Evolutionary conservation across 2,113 vertebrate species (phyloP).

Genomic region (Oxyura jamaicensis): DNA sequence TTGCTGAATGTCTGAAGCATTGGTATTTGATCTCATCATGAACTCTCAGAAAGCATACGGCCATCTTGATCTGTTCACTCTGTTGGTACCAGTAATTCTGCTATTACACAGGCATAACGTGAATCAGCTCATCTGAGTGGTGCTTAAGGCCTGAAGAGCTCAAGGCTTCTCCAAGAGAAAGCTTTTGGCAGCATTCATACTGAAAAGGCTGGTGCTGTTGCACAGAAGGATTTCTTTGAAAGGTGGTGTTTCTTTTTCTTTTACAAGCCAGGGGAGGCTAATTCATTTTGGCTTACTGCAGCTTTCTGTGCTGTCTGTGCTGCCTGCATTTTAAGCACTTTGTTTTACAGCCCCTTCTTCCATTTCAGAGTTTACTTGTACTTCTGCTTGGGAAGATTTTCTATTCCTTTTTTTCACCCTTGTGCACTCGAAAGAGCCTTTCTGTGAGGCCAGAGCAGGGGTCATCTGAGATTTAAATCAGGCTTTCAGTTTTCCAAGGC

Average conservation of each 20-base stretch:
- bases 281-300: conserved; percentile 32
- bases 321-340: conserved; percentile 33
- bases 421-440: not conserved
- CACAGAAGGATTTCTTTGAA: conserved; percentile 50
- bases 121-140: not conserved
- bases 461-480: not conserved
- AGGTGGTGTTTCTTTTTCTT: conserved; percentile 10
- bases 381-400: not conserved
- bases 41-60: not conserved
- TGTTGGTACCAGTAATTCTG: not conserved
- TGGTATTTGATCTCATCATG: not conserved
- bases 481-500: not conserved
- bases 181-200: not conserved
- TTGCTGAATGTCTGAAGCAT: not conserved
- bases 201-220: not conserved
- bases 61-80: not conserved
- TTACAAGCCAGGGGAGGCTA: conserved; percentile 15
- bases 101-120: accelerated
- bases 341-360: not conserved
- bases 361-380: not conserved
- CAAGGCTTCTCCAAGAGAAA: not conserved
- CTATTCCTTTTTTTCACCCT: not conserved
- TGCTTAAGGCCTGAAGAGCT: not conserved
- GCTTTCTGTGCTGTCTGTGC: conserved; percentile 17
- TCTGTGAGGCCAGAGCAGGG: not conserved